Evolutionary conservation across 1,140 invertebrate species (phyloP), one percentile per base, ranked within the genome.

Genomic region (Idris sp.): DNA sequence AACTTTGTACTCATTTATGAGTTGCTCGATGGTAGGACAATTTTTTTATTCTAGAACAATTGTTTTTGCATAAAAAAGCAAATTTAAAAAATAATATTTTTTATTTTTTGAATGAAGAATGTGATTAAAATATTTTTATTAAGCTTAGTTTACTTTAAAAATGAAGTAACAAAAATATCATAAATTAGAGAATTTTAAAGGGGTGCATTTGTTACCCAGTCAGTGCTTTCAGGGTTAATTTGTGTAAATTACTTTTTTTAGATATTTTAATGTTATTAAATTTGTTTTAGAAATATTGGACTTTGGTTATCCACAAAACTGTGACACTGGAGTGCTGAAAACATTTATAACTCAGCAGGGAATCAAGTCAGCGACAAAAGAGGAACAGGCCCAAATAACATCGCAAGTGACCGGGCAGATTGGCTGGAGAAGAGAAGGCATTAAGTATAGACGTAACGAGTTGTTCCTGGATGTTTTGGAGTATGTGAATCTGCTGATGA

Each of bases 1-100:
- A 99, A 99, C 87, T 99, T 99, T 91, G 98, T 99, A 31, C 90
- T 99, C 0, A 99, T 99, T 79, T 99, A 99, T 88, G 98, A 99
- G 89, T 88, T 99, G 74, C 90, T 99, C 26, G 98, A 99, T 91
- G 95, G 95, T 97, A 22, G 19, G 3, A 22, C 6, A 22, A 22
- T 22, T 22, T 22, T 22, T 6, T 22, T 22, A n/a, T n/a, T n/a
- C n/a, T n/a, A n/a, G n/a, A n/a, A n/a, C n/a, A n/a, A n/a, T n/a
- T n/a, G n/a, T n/a, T n/a, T n/a, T n/a, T n/a, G n/a, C n/a, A n/a
- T n/a, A n/a, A n/a, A n/a, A n/a, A n/a, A n/a, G n/a, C n/a, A n/a
- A n/a, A n/a, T n/a, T n/a, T n/a, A n/a, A n/a, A n/a, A n/a, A n/a
- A n/a, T n/a, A n/a, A n/a, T n/a, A n/a, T n/a, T n/a, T n/a, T n/a